Evolutionary conservation across 2,888 invertebrate genomes (phyloP), one percentile per base, ranked within the genome.

Genomic region (Drosophila ezoana): DNA sequence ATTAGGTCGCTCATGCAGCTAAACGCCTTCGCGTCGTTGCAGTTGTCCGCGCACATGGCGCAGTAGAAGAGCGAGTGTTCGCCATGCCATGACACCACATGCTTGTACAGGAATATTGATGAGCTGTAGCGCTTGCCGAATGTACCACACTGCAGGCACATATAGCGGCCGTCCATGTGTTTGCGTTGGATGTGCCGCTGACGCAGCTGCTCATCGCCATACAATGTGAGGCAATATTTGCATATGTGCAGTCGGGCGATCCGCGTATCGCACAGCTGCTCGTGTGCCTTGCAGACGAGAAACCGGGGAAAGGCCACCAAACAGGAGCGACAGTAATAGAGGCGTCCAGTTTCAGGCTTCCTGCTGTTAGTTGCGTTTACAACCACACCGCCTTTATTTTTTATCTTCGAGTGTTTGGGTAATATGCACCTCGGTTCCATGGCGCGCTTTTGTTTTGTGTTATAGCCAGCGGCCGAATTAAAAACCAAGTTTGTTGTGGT

Each of bases 71-170:
- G 41, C 32, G 83, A 79, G n/a, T 82, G 82, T 8, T 70, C 62
- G 4, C 88, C 86, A 23, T 83, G 83, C 83, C 83, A 83, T 4
- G 74, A 66, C 1, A 77, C 83, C 2, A 83, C 80, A 53, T 83
- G 83, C 28, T 72, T 85, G 59, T 79, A 72, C 1, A 83, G 72
- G 16, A 77, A 87, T 5, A 74, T 67, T 6, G 80, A 43, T 0
- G 82, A 66, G 0, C 69, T 58, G 51, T 83, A 83, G 1, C 82
- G 85, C 35, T 82, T 87, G 14, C 82, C 86, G 1, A 62, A 57
- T 0, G 76, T 70, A 8, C 76, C 76, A 10, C 83, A 83, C 49
- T 83, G 83, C 37, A 83, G 54, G 54, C 83, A 83, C 72, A 79
- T 67, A 8, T 52, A 85, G 4, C 63, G 66, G 0, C 58, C 58